These are phyloP conservation scores for Heliconius aoede DNA, from an alignment of 2,888 invertebrate species.

Conservation along the genomic window DNA sequence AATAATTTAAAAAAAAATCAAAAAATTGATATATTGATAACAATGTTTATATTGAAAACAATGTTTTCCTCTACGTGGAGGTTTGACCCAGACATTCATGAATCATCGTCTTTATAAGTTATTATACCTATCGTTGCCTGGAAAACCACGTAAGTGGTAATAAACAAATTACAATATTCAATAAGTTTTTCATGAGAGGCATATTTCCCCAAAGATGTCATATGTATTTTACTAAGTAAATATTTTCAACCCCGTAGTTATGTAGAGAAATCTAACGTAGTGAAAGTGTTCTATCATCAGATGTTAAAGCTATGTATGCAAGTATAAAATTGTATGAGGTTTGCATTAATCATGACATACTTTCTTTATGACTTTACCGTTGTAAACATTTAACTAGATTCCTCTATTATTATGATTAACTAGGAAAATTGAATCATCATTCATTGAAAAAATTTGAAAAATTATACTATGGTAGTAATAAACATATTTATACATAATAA, in stretches of 20 bases:
- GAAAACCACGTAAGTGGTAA: slow-evolving; percentile 33
- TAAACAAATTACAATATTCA: background rate
- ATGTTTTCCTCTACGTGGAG: slow-evolving; percentile 43
- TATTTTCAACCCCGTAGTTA: slow-evolving; percentile 49
- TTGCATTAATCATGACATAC: slow-evolving; percentile 49
- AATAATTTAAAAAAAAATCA: slow-evolving; percentile 45
- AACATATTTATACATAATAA: background rate
- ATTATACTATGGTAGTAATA: background rate
- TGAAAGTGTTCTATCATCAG: slow-evolving; percentile 66
- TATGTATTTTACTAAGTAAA: background rate
- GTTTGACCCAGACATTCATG: slow-evolving; percentile 50
- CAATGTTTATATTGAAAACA: slow-evolving; percentile 31
- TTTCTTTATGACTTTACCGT: slow-evolving; percentile 47
- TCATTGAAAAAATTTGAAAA: background rate
- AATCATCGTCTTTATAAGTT: slow-evolving; percentile 46
- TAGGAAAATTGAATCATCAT: background rate
- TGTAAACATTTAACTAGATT: slow-evolving; percentile 35
- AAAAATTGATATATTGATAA: slow-evolving; percentile 36
- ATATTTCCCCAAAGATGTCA: background rate
- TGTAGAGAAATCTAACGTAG: slow-evolving; percentile 72
- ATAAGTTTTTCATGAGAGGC: background rate
- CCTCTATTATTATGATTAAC: background rate
- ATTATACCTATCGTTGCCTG: slow-evolving; percentile 37
- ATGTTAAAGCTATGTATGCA: slow-evolving; percentile 34
- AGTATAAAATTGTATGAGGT: slow-evolving; percentile 49